Conservation (phyloP, 2,888 invertebrate species). For the Urechis unicinctus region DNA sequence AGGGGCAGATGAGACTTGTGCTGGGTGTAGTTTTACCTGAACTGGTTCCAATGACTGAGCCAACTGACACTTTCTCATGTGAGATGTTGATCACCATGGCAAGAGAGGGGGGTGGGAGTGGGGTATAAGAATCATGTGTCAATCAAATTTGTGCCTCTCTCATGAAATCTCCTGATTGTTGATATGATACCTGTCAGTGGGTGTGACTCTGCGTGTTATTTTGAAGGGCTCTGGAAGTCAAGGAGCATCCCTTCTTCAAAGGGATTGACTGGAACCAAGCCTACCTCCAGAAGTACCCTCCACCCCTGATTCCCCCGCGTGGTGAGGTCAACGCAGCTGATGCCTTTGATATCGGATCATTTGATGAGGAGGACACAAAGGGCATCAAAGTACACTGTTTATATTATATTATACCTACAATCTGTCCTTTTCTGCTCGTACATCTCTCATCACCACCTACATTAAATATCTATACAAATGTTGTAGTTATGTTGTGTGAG, state of each 20-base stretch:
- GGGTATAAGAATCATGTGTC: too few relatives aligned
- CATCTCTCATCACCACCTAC: background rate
- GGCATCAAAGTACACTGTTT: slow-evolving; percentile 76
- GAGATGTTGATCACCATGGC: background rate
- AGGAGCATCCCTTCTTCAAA: slow-evolving; percentile 93
- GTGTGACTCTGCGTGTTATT: background rate
- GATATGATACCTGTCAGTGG: too few relatives aligned
- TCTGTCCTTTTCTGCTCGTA: background rate
- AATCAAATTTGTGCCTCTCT: too few relatives aligned
- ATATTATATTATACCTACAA: too few relatives aligned
- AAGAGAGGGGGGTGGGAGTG: too few relatives aligned
- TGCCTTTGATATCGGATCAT: slow-evolving; percentile 98
- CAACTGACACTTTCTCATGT: background rate
- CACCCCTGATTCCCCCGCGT: slow-evolving; percentile 93
- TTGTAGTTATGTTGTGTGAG: too few relatives aligned
- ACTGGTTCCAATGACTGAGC: background rate
- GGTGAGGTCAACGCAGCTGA: slow-evolving; percentile 99
- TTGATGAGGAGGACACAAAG: slow-evolving; percentile 99
- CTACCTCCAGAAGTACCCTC: slow-evolving; percentile 96
- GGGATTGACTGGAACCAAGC: slow-evolving; percentile 99
- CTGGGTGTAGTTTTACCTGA: too few relatives aligned
- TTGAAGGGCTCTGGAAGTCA: slow-evolving; percentile 85
- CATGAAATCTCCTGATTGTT: too few relatives aligned
- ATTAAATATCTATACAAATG: too few relatives aligned
- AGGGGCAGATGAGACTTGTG: too few relatives aligned